Conservation (phyloP, 2,113 vertebrate genomes). For the Physeter macrocephalus region DNA sequence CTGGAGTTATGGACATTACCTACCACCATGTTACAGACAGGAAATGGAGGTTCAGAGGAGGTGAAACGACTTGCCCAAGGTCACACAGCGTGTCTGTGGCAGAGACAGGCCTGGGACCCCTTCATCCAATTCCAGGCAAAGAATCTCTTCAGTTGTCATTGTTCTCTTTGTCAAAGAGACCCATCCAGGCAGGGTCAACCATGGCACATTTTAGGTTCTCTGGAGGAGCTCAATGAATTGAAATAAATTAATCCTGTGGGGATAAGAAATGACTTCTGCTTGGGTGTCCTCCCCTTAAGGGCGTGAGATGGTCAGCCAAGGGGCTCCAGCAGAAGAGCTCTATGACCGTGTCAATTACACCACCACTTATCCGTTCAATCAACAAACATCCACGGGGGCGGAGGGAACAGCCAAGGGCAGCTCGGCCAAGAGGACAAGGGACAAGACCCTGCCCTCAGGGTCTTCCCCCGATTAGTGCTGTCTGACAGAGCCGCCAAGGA, state of each 20-base stretch:
- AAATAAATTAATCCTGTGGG: not conserved
- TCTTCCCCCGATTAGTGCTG: not conserved
- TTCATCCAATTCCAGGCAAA: not conserved
- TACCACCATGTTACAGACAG: not conserved
- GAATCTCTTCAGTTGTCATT: not conserved
- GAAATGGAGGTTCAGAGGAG: not conserved
- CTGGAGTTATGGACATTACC: not conserved
- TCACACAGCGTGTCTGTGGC: not conserved
- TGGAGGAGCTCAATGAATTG: not conserved
- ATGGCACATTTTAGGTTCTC: not conserved
- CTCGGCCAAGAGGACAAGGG: not conserved
- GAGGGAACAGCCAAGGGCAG: not conserved
- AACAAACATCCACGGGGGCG: not conserved
- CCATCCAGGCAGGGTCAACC: not conserved
- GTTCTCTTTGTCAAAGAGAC: not conserved
- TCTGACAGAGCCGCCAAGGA: too few species aligned
- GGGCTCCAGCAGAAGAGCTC: not conserved
- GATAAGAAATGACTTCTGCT: not conserved
- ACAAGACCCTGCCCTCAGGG: not conserved
- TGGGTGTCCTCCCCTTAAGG: not conserved
- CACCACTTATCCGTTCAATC: rapidly evolving
- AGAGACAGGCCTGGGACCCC: not conserved
- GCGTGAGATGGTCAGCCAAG: not conserved
- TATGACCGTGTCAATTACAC: rapidly evolving
- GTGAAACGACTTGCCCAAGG: too few species aligned